These are phyloP conservation scores for Lutjanus argentimaculatus DNA, from an alignment of 2,797 vertebrate species.

Conservation along the genomic window DNA sequence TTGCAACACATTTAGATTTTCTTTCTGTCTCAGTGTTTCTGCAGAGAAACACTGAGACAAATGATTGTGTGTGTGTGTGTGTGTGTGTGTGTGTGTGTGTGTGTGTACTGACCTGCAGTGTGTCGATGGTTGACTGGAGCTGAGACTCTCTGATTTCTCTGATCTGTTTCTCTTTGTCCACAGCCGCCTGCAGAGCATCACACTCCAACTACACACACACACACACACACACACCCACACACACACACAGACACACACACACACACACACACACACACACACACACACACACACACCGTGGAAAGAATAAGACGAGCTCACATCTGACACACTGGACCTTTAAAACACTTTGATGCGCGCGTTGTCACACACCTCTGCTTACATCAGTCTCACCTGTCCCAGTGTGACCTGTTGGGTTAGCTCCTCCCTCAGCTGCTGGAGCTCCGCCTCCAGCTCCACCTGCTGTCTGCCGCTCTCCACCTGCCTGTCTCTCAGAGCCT, in stretches of 20 bases:
- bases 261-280: neutral
- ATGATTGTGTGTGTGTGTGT: too few relatives aligned
- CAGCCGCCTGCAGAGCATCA: conserved; percentile 29
- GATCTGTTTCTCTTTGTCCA: conserved; percentile 21
- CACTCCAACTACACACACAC: conserved; percentile 27
- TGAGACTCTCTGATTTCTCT: conserved; percentile 25
- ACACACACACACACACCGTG: neutral
- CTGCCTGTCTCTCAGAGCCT: conserved; percentile 83
- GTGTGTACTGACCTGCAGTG: conserved; percentile 14
- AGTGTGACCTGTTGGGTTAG: conserved; percentile 73
- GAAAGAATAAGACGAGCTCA: too few relatives aligned
- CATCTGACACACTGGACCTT: neutral
- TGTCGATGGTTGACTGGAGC: conserved; percentile 14
- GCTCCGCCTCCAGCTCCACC: conserved; percentile 86
- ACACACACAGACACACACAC: neutral
- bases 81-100: too few relatives aligned
- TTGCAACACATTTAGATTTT: too few relatives aligned
- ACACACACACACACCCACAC: conserved; percentile 12
- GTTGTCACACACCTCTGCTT: too few relatives aligned
- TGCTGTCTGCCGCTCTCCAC: conserved; percentile 79
- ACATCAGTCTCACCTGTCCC: conserved; percentile 80
- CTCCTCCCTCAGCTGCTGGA: conserved; percentile 85
- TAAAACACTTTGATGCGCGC: too few relatives aligned
- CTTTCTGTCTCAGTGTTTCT: too few relatives aligned
- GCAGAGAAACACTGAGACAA: too few relatives aligned